A percentile compares a stretch with the other conserved stretches of the same genome.
Evolutionary conservation across 2,888 invertebrate genomes (phyloP).

Genomic region (Scaptomyza parva): DNA sequence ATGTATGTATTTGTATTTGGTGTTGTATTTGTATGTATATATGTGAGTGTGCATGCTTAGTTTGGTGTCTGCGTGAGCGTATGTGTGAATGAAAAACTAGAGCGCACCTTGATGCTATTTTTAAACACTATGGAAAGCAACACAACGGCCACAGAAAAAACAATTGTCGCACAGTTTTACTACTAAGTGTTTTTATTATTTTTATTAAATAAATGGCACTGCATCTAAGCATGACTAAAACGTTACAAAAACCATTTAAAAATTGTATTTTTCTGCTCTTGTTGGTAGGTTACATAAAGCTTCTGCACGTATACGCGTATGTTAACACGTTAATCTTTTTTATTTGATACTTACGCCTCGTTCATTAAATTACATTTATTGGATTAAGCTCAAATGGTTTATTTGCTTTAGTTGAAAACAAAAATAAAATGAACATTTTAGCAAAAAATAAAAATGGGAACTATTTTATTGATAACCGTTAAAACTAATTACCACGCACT

Average conservation of each 20-base stretch:
- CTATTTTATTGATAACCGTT: too few relatives aligned
- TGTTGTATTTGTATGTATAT: conserved; percentile 22
- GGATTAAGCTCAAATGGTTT: not conserved
- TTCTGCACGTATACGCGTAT: too few relatives aligned
- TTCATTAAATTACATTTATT: not conserved
- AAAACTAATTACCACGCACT: not conserved
- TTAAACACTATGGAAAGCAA: conserved; percentile 59
- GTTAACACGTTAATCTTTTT: not conserved
- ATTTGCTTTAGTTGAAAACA: not conserved
- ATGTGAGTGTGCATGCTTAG: not conserved
- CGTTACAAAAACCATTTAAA: conserved; percentile 8
- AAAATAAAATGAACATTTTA: not conserved
- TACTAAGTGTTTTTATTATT: conserved; percentile 56
- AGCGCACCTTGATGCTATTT: conserved; percentile 78
- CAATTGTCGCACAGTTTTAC: conserved; percentile 71
- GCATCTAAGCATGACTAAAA: conserved; percentile 7
- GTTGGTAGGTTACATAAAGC: not conserved
- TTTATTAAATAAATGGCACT: conserved; percentile 41
- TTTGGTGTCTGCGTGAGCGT: conserved; percentile 7
- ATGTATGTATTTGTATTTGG: too few relatives aligned
- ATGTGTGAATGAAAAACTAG: conserved; percentile 66
- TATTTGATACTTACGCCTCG: not conserved
- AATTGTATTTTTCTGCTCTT: not conserved
- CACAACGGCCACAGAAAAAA: conserved; percentile 42
- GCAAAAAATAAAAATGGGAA: not conserved